Evolutionary conservation across 2,888 invertebrate species (phyloP).

Genomic region (Tetheella fluctuosa): DNA sequence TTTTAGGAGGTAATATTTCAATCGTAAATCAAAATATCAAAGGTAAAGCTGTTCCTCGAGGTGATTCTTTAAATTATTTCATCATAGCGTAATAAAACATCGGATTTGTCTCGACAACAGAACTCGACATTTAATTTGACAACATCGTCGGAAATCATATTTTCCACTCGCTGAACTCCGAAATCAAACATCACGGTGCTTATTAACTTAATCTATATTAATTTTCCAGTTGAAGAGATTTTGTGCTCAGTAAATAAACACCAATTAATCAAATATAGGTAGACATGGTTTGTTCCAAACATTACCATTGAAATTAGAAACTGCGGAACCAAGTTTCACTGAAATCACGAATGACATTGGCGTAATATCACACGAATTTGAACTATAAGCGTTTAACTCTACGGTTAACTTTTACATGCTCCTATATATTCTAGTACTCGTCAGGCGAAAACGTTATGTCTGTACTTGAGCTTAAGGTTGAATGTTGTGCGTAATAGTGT

Average conservation of each 20-base stretch:
- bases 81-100: not conserved
- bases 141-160: constrained; percentile 25
- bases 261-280: constrained; percentile 28
- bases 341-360: constrained; percentile 25
- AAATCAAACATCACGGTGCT: constrained; percentile 28
- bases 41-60: not conserved
- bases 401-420: constrained; percentile 26
- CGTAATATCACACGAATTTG: constrained; percentile 23
- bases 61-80: not conserved
- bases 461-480: constrained; percentile 25
- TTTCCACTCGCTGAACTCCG: constrained; percentile 27
- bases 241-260: constrained; percentile 36
- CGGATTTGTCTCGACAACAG: constrained; percentile 5
- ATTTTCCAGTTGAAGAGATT: constrained; percentile 29
- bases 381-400: constrained; percentile 22
- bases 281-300: constrained; percentile 28
- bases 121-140: constrained; percentile 25
- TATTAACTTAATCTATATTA: constrained; percentile 32
- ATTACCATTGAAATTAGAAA: constrained; percentile 38
- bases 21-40: not conserved
- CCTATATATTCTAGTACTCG: not conserved
- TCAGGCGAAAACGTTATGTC: constrained; percentile 12
- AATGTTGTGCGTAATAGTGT: constrained; percentile 16
- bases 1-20: not conserved
- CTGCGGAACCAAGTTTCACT: constrained; percentile 25